Percentiles rank a stretch among this genome's conserved stretches.
Evolutionary conservation across 30 jellyfish, hydroid and myxozoan species (phyloP).

Genomic region (Clytia hemisphaerica): DNA sequence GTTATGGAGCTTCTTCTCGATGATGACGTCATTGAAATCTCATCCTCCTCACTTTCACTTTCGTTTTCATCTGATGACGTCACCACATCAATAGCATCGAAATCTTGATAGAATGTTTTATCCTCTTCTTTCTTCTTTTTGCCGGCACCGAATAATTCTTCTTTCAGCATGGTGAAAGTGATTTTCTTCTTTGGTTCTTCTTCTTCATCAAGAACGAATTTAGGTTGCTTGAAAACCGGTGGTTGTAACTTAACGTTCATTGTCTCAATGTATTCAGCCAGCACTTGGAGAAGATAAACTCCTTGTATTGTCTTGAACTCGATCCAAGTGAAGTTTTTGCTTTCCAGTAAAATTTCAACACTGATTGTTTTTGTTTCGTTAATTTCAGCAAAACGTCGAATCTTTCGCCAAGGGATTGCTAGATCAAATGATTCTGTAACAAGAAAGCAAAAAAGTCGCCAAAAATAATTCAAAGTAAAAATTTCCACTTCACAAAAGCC

Average conservation of each 20-base stretch:
- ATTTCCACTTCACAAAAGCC: background rate
- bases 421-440: conserved; percentile 41
- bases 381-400: conserved; percentile 83
- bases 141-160: conserved; percentile 75
- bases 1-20: too few species aligned
- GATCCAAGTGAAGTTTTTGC: conserved; percentile 75
- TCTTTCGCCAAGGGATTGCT: conserved; percentile 91
- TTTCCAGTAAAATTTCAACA: conserved; percentile 64
- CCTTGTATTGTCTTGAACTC: conserved; percentile 69
- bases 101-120: too few species aligned
- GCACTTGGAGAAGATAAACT: conserved; percentile 56
- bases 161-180: conserved; percentile 60
- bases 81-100: too few species aligned
- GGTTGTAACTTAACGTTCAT: conserved; percentile 37
- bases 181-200: conserved; percentile 35
- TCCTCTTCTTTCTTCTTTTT: too few species aligned
- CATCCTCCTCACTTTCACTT: too few species aligned
- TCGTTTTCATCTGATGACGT: too few species aligned
- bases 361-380: conserved; percentile 37
- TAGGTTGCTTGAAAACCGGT: conserved; percentile 45
- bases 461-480: background rate
- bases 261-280: conserved; percentile 55
- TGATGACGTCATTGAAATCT: too few species aligned
- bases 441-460: background rate
- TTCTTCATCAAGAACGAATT: conserved; percentile 46